phyloP scores from a whole-genome alignment of 92 coral and sea anemone genomes.

The Paragorgia papillata region DNA sequence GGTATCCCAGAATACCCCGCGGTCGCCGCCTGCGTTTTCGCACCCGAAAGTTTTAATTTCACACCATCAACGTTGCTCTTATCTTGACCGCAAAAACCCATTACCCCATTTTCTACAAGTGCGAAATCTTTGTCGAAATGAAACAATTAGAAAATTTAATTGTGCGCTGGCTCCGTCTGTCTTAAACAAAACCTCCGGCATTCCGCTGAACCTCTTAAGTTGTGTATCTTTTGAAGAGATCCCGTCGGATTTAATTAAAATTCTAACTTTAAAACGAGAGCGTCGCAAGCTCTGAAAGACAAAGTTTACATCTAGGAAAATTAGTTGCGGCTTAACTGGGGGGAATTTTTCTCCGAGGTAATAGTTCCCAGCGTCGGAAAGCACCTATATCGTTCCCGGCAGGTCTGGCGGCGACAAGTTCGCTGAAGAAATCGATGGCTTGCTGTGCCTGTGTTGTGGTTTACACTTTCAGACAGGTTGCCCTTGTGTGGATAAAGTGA shows the following conservation, averaged over 20 bases:
- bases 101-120: not conserved
- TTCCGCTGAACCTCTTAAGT: not conserved
- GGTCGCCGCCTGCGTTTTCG: no score
- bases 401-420: not conserved
- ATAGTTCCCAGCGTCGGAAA: not conserved
- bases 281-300: no score
- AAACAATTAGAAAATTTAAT: not conserved
- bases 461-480: not conserved
- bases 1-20: no score
- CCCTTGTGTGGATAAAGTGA: not conserved
- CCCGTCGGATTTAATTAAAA: not conserved
- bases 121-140: not conserved
- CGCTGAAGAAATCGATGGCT: not conserved
- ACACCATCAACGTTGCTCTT: no score
- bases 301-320: no score
- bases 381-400: conserved; percentile 4
- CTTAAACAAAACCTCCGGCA: no score
- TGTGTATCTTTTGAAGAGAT: not conserved
- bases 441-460: conserved; percentile 1
- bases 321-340: no score
- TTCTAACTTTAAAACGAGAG: no score
- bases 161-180: not conserved
- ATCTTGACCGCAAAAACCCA: not conserved
- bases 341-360: not conserved
- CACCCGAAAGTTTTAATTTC: no score